Base-by-base conservation (phyloP, 1,140 invertebrate species). In the Neotoxoptera formosana region DNA sequence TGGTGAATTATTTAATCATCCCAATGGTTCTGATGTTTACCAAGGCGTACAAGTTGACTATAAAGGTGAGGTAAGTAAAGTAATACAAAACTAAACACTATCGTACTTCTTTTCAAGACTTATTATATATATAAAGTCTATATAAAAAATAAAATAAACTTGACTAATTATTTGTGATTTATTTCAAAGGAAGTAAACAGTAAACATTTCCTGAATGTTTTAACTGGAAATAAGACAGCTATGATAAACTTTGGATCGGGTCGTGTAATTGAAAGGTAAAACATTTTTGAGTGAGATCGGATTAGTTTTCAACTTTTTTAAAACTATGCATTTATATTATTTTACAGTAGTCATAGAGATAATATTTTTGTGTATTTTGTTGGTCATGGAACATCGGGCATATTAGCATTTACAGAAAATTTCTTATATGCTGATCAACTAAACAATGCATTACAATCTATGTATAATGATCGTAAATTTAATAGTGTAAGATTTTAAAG, bases 351-450 rank as follows among this genome's bases (percentile, higher is more conserved):
- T 56, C 95, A 96, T 34, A 95, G 96, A 94, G 96, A 97, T 94
- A 95, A 96, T 94, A 95, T 97, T 76, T 97, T 97, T 95, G 96
- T 97, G 14, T 96, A 96, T 94, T 97, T 97, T 95, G 96, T 96
- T 93, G 97, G 97, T 95, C 97, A 97, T 95, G 96, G 96, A 84
- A 96, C 95, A 36, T 95, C 96, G 25, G 96, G 96, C 36, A 93
- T 97, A 53, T 94, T 97, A 83, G 96, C 95, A 48, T 97, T 97
- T 94, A 96, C 96, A 8, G 84, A 94, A 51, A 94, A 95, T 30
- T 51, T 41, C 11, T 95, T 95, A 90, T 93, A 95, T 34, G 90
- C 94, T 60, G 94, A 94, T 17, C 91, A 90, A 47, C 93, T 95
- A 45, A 93, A 95, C 34, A 93, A 95, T 53, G 95, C 95, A 23